Conservation (phyloP, 2,797 vertebrate species). For the Onychomys torridus region DNA sequence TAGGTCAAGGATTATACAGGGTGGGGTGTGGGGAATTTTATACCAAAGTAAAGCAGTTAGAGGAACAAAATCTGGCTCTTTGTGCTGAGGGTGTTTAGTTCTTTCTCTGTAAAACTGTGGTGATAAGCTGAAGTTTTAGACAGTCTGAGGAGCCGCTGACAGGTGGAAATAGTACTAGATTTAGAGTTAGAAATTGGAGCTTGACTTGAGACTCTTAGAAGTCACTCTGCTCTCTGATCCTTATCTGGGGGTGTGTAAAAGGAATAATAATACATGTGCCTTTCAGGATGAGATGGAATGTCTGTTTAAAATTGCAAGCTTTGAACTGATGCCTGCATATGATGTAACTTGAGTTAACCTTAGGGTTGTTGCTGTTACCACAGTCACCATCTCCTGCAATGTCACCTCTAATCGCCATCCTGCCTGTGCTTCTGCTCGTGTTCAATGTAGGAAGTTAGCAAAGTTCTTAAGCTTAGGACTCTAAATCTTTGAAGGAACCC, state of each 20-base stretch:
- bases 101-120: background rate
- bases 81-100: background rate
- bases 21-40: background rate
- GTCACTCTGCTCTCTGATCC: background rate
- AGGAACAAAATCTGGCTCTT: constrained; percentile 20
- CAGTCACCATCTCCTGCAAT: background rate
- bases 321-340: background rate
- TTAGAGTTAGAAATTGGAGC: background rate
- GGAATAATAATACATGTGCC: background rate
- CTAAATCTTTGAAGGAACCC: constrained; percentile 15
- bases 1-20: background rate
- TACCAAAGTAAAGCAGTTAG: background rate
- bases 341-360: background rate
- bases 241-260: background rate
- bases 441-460: background rate
- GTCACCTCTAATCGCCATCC: background rate
- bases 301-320: background rate
- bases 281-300: background rate
- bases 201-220: background rate
- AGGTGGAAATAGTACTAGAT: background rate
- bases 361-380: background rate
- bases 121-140: background rate
- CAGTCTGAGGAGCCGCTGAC: background rate
- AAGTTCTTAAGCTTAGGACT: constrained; percentile 19
- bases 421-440: background rate